Evolutionary conservation across 2,113 vertebrate genomes (phyloP).

Genomic region (Ochotona princeps): DNA sequence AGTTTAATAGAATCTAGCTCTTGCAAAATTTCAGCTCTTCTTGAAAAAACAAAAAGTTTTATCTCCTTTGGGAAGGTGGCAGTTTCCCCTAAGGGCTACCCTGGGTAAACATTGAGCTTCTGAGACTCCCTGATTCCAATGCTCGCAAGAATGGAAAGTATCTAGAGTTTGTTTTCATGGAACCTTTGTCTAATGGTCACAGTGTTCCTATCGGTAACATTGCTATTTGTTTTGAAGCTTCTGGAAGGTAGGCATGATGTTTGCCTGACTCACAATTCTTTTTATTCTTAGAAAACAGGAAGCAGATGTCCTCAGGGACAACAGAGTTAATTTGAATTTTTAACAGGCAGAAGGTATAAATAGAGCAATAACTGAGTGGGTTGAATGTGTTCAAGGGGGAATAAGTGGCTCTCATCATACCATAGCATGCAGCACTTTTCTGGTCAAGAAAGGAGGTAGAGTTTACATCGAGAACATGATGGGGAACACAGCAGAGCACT

Average conservation of each 20-base stretch:
- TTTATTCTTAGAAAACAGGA: conserved; percentile 74
- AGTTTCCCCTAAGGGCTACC: not conserved
- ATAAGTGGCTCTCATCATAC: not conserved
- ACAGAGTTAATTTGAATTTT: conserved; percentile 18
- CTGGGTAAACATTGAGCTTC: not conserved
- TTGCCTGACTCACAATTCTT: conserved; percentile 60
- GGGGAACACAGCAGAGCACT: not conserved
- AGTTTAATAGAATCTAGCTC: not conserved
- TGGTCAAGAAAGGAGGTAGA: conserved; percentile 2
- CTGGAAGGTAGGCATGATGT: conserved; percentile 44
- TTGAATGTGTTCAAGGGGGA: not conserved
- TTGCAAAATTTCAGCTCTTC: not conserved
- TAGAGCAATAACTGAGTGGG: not conserved
- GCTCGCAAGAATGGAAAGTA: not conserved
- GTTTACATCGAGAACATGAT: not conserved
- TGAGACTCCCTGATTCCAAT: not conserved
- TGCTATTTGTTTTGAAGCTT: conserved; percentile 70
- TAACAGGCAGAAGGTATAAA: conserved; percentile 41
- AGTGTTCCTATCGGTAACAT: conserved; percentile 35
- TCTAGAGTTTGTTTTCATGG: conserved; percentile 48
- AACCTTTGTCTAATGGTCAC: not conserved
- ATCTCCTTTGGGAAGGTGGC: conserved; percentile 1
- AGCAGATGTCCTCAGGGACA: conserved; percentile 54
- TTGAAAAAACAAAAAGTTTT: not conserved
- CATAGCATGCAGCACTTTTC: not conserved